Base-by-base conservation (phyloP, 2,888 invertebrate species). In the Campoplex nolae region DNA sequence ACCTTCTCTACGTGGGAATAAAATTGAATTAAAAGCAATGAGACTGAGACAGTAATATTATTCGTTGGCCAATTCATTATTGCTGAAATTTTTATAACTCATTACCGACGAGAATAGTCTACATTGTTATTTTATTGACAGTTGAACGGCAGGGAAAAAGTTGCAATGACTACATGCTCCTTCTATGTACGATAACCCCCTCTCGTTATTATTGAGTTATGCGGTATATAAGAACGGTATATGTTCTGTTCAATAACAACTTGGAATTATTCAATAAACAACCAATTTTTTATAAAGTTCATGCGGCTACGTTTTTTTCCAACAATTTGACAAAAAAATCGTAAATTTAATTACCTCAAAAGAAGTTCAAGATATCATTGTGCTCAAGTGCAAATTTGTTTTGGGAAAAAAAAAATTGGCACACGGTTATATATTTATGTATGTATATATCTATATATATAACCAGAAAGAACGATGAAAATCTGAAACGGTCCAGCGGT, bases 401-500 rank as follows among this genome's bases (percentile, higher is more conserved):
- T 48, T 65, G 32, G 8, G 32, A 42, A 77, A 65, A 76, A 62
- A 77, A 65, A 62, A 77, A 65, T 45, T 51, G 51, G 76, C 23
- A 51, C 13, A 65, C 65, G 48, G 76, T 77, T 23, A 67, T 51
- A 48, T 16, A 8, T 48, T 67, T 11, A n/a, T 71, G 62, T 71
- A 23, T 23, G 0, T 23, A 23, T 23, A 23, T 23, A 16, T n/a
- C n/a, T n/a, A n/a, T n/a, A 54, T 81, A 42, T 65, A 76, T 51
- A 65, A 28, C 13, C 3, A 23, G 23, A 38, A 6, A 62, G 45
- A 70, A 62, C 28, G 48, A 62, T 38, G 13, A 13, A 58, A 74
- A 87, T 28, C 82, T 38, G 65, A 79, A 74, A 45, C 74, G 45
- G 48, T 70, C 85, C 85, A 80, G 85, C 88, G 88, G 90, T 80